Percentiles rank a stretch among this genome's conserved stretches.
These are phyloP conservation scores for Gopherus evgoodei DNA, from an alignment of 2,113 vertebrate species.

Conservation along the genomic window DNA sequence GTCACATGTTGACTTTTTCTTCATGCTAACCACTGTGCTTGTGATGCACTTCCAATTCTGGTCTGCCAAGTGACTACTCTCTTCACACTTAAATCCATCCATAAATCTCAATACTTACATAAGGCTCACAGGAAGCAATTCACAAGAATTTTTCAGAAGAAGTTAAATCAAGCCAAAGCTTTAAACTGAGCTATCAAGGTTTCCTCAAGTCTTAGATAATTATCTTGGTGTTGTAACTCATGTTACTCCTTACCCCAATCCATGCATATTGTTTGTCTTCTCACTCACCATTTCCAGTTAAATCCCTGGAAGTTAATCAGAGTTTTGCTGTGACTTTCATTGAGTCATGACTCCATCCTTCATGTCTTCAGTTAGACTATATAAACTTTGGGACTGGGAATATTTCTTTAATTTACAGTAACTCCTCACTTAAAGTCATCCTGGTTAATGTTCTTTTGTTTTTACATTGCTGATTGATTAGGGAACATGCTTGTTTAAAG, in stretches of 20 bases:
- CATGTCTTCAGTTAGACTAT: background rate
- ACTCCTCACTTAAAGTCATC: too few species aligned
- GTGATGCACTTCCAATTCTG: too few species aligned
- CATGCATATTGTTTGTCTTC: background rate
- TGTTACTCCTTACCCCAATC: background rate
- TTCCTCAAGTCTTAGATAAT: background rate
- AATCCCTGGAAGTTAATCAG: background rate
- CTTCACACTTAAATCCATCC: too few species aligned
- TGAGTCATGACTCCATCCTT: background rate
- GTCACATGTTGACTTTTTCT: too few species aligned
- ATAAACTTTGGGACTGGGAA: background rate
- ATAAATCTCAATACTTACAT: too few species aligned
- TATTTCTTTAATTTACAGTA: background rate
- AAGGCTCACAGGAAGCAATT: too few species aligned
- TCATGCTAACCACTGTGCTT: too few species aligned
- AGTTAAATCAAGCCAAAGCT: background rate
- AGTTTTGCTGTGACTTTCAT: background rate
- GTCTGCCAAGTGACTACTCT: too few species aligned
- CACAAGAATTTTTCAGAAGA: too few species aligned
- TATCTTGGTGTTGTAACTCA: background rate
- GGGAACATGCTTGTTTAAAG: too few species aligned
- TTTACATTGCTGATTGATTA: too few species aligned
- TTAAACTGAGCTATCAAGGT: background rate
- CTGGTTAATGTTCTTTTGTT: too few species aligned
- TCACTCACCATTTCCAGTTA: background rate